A percentile compares a stretch with the other conserved stretches of the same genome.
These are phyloP conservation scores for Fabriciana adippe DNA, from an alignment of 2,888 invertebrate species.

Conservation along the genomic window DNA sequence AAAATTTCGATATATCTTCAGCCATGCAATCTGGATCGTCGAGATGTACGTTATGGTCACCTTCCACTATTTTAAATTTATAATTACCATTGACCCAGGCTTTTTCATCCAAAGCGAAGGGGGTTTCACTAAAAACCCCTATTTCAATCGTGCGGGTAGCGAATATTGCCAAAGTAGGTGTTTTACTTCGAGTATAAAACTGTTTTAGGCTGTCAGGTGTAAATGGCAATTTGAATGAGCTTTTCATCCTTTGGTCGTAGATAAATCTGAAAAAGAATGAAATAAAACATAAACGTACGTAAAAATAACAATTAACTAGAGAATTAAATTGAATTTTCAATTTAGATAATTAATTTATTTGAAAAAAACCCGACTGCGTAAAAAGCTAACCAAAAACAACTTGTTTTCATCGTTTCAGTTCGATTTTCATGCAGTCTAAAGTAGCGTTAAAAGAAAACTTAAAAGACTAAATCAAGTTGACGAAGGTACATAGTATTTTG, in stretches of 20 bases:
- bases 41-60: slow-evolving; percentile 84
- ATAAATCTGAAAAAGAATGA: slow-evolving; percentile 43
- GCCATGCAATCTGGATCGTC: slow-evolving; percentile 79
- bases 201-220: slow-evolving; percentile 47
- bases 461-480: too few relatives aligned
- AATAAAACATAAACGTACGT: too few relatives aligned
- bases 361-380: slow-evolving; percentile 17
- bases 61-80: slow-evolving; percentile 63
- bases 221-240: slow-evolving; percentile 53
- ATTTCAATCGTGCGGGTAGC: slow-evolving; percentile 47
- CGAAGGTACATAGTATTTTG: too few relatives aligned
- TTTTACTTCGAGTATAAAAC: slow-evolving; percentile 51
- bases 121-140: slow-evolving; percentile 47
- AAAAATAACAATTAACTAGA: not conserved
- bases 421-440: too few relatives aligned
- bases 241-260: slow-evolving; percentile 66
- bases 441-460: too few relatives aligned
- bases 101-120: slow-evolving; percentile 52
- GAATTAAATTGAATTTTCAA: not conserved
- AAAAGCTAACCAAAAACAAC: too few relatives aligned
- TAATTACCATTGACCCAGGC: slow-evolving; percentile 61
- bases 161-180: slow-evolving; percentile 57
- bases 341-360: not conserved
- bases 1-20: slow-evolving; percentile 57
- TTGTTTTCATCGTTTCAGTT: too few relatives aligned